Evolutionary conservation across 2,113 vertebrate species (phyloP), one percentile per base, ranked within the genome.

Genomic region (Paradoxurus hermaphroditus): DNA sequence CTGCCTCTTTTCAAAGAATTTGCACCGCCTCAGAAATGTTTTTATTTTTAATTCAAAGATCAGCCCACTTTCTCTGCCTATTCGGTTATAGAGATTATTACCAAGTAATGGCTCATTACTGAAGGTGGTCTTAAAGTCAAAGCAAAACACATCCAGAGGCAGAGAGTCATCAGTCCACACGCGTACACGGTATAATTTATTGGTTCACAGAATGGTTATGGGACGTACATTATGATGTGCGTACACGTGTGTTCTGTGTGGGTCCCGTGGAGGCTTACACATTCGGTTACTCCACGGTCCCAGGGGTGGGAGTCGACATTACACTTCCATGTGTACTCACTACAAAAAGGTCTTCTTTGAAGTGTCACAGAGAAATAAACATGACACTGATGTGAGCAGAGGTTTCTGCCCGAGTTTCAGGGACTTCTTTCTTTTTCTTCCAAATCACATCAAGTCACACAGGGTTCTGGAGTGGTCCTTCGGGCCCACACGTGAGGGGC

Each of bases 131-230:
- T 39, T 78, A 11, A 46, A 86, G 13, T 36, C 67, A 84, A 36
- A 94, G 34, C 56, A 70, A 86, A 29, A 5, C 34, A 39, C 44
- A 15, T 19, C 7, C 11, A 36, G 44, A 21, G 41, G 70, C 25
- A 70, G 63, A 34, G 34, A 86, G 63, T 29, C 41, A 70, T 16
- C 41, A 53, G 3, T 73, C 21, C 23, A 31, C 9, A n/a, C 21
- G 12, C 14, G 14, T 5, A 39, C 21, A 53, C 11, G 25, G 29
- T 23, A 11, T 13, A 21, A 5, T 72, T 49, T 63, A 29, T 82
- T 86, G 7, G 8, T 51, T 65, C 75, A 62, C 68, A 93, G 97
- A 98, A 56, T 41, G 63, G 97, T 97, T 97, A 97, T 97, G 97
- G 95, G 63, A 95, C 29, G 94, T 44, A 98, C 91, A 94, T 67